Evolutionary conservation across 2,113 vertebrate genomes (phyloP).

Genomic region (Stegostoma tigrinum): DNA sequence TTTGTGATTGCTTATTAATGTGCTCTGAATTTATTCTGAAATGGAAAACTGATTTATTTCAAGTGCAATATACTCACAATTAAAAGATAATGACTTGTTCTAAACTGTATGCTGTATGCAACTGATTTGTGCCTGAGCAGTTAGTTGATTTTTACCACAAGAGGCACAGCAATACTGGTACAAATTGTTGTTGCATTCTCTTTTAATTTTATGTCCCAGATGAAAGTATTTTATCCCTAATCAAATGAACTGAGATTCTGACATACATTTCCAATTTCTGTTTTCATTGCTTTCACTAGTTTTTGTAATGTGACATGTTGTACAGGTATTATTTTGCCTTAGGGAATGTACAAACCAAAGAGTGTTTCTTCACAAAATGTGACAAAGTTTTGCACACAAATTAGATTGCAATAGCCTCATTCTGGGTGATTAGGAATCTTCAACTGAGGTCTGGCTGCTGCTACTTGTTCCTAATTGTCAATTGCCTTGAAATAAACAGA

Average conservation of each 20-base stretch:
- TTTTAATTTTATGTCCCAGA: not conserved
- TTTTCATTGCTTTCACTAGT: not conserved
- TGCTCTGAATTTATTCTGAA: conserved; percentile 21
- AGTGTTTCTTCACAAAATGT: not conserved
- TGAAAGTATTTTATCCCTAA: not conserved
- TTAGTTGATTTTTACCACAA: not conserved
- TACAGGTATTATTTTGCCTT: not conserved
- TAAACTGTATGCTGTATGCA: not conserved
- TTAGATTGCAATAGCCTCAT: not conserved
- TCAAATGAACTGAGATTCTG: not conserved
- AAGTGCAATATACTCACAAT: not conserved
- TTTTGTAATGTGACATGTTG: not conserved
- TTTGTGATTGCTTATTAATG: conserved; percentile 1
- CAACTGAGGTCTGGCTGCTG: not conserved
- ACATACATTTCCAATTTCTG: not conserved
- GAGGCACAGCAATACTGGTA: not conserved
- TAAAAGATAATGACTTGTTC: not conserved
- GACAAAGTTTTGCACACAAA: not conserved
- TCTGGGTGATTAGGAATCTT: not conserved
- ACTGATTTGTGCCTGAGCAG: not conserved
- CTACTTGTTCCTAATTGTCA: not conserved
- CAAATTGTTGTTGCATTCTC: not conserved
- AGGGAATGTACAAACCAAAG: not conserved
- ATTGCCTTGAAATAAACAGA: not conserved
- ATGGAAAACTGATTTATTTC: not conserved